Evolutionary conservation across 1,140 invertebrate genomes (phyloP).

Genomic region (Drosophila littoralis): DNA sequence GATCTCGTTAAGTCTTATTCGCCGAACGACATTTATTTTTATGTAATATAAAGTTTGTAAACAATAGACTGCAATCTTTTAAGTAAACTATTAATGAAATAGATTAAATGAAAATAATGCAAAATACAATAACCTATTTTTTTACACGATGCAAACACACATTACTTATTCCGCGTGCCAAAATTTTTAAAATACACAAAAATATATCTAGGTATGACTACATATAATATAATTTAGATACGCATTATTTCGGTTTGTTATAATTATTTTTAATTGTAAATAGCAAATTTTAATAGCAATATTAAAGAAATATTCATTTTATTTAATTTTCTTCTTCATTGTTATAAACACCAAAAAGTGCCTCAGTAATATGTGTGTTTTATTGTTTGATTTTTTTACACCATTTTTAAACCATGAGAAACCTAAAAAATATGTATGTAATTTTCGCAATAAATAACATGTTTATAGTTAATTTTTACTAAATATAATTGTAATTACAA

Average conservation of each 20-base stretch:
- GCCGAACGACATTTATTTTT: slow-evolving; percentile 62
- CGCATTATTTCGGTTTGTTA: slow-evolving; percentile 35
- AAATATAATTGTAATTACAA: slow-evolving; percentile 53
- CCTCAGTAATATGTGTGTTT: slow-evolving; percentile 71
- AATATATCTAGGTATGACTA: slow-evolving; percentile 31
- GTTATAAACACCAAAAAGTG: slow-evolving; percentile 82
- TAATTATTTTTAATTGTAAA: slow-evolving; percentile 60
- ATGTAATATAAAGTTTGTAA: slow-evolving; percentile 41
- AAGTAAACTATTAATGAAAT: slow-evolving; percentile 44
- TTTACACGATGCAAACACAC: slow-evolving; percentile 22
- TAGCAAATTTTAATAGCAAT: slow-evolving; percentile 58
- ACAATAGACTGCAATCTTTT: slow-evolving; percentile 70
- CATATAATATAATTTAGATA: slow-evolving; percentile 17
- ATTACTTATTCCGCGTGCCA: slow-evolving; percentile 65
- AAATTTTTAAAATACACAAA: slow-evolving; percentile 52
- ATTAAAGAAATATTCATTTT: slow-evolving; percentile 46
- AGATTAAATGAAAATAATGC: slow-evolving; percentile 34
- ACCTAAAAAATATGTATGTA: slow-evolving; percentile 36
- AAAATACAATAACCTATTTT: slow-evolving; percentile 26
- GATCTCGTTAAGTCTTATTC: slow-evolving; percentile 80
- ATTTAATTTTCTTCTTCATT: slow-evolving; percentile 68
- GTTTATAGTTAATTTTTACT: slow-evolving; percentile 68
- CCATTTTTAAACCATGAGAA: slow-evolving; percentile 44
- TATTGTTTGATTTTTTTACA: slow-evolving; percentile 59
- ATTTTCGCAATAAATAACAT: slow-evolving; percentile 50